Base-by-base conservation (phyloP, 2,888 invertebrate species). In the Andrena fulva region DNA sequence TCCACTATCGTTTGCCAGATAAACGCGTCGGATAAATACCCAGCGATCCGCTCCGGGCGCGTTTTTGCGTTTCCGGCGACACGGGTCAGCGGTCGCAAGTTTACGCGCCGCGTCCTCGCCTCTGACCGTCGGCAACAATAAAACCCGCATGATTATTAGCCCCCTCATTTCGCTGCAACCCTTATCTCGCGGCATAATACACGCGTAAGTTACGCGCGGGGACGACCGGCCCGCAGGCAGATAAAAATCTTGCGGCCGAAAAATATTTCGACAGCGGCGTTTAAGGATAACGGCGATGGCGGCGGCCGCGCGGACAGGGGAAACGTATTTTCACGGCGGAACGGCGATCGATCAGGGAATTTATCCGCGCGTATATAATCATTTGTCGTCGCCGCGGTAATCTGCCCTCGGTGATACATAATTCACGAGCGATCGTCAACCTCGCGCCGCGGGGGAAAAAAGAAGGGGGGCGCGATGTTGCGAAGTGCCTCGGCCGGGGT, bases 41-140 rank as follows among this genome's bases (percentile, higher is more conserved):
- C 2, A 31, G 42, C 63, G 67, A 62, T 74, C 59, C 42, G 62
- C 66, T 27, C 5, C 4, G 42, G 42, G 48, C 12, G 66, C 62
- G 69, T 74, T 80, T 63, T 29, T 60, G 64, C 76, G 56, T 67
- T 70, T 74, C 27, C 56, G 52, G 63, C 71, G 74, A 56, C 69
- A 60, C 63, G 48, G 56, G 56, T 59, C 72, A 59, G 35, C 50
- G 24, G 24, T 20, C 20, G 70, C 6, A 69, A 59, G 29, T 89
- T 88, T 87, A 88, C 76, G 79, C 67, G 50, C 66, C 62, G 56
- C 42, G 35, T 20, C 6, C 24, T 83, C 82, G 82, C 88, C 89
- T 88, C 80, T 84, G 87, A 89, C 89, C 88, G 75, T 54, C 16
- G 29, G 54, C 75, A 85, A 89, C 78, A 89, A 89, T 88, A 85